Conservation (phyloP, 2,888 invertebrate genomes). For the Euplexia lucipara region DNA sequence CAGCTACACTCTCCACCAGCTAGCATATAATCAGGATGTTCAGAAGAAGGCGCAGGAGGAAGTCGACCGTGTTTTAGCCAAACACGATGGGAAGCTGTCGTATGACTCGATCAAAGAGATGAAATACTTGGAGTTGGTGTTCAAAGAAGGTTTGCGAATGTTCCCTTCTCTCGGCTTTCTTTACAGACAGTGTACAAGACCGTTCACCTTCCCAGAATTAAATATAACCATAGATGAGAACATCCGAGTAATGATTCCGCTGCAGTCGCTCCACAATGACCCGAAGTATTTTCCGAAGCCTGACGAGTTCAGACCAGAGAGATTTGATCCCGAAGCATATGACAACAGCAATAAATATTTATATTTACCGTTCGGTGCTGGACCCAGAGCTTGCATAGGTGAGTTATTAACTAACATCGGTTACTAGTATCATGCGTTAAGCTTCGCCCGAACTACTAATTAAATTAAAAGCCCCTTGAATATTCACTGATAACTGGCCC, state of each 20-base stretch:
- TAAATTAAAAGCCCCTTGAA: too few species aligned
- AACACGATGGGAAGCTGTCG: slow-evolving; percentile 67
- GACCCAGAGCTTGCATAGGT: slow-evolving; percentile 66
- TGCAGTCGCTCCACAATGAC: slow-evolving; percentile 56
- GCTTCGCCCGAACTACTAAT: too few species aligned
- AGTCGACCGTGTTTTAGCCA: slow-evolving; percentile 69
- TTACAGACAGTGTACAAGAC: slow-evolving; percentile 62
- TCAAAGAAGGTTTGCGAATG: slow-evolving; percentile 70
- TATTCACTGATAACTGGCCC: too few species aligned
- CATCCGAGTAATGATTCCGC: slow-evolving; percentile 48
- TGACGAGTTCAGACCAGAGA: slow-evolving; percentile 62
- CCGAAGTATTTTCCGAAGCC: slow-evolving; percentile 63
- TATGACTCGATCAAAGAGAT: slow-evolving; percentile 73
- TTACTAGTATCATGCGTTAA: too few species aligned
- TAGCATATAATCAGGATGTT: slow-evolving; percentile 76
- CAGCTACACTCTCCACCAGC: slow-evolving; percentile 74
- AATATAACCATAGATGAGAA: slow-evolving; percentile 50
- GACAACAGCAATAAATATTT: slow-evolving; percentile 51
- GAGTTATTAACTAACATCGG: too few species aligned
- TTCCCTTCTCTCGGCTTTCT: slow-evolving; percentile 69
- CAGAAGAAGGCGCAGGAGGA: slow-evolving; percentile 75
- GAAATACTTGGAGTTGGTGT: slow-evolving; percentile 68
- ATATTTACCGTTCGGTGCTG: slow-evolving; percentile 64
- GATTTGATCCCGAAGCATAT: slow-evolving; percentile 60
- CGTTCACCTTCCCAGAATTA: slow-evolving; percentile 58